Evolutionary conservation across 1,140 invertebrate genomes (phyloP).

Genomic region (Amyelois transitella): DNA sequence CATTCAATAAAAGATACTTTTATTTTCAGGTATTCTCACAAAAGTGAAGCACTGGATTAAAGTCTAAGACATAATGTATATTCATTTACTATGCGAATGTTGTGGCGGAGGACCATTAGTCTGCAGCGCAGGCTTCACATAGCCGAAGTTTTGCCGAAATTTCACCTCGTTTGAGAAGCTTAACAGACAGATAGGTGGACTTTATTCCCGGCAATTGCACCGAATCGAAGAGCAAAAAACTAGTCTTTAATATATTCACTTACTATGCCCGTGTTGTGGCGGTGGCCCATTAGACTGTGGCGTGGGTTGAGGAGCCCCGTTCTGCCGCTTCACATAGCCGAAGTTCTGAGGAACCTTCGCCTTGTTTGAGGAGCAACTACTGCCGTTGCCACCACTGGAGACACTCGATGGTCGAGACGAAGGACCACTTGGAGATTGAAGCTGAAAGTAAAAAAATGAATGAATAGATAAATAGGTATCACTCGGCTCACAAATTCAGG

Average conservation of each 20-base stretch:
- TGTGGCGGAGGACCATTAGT: too few species aligned
- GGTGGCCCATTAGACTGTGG: conserved; percentile 52
- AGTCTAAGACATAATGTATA: too few species aligned
- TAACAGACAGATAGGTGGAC: too few species aligned
- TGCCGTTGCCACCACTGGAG: conserved; percentile 61
- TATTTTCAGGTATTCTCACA: too few species aligned
- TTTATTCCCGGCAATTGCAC: conserved; percentile 65
- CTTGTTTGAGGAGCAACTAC: conserved; percentile 75
- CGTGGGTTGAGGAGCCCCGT: conserved; percentile 67
- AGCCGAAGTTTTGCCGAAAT: too few species aligned
- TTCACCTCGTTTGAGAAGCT: too few species aligned
- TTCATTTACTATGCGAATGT: too few species aligned
- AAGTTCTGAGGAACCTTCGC: conserved; percentile 84
- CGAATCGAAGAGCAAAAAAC: conserved; percentile 35
- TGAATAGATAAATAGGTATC: too few species aligned
- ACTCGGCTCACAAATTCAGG: too few species aligned
- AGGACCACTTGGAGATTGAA: conserved; percentile 62
- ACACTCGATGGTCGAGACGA: conserved; percentile 62
- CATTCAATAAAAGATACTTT: too few species aligned
- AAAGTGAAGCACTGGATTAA: too few species aligned
- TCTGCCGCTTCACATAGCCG: conserved; percentile 87
- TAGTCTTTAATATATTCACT: conserved; percentile 5
- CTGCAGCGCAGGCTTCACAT: too few species aligned
- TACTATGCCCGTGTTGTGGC: conserved; percentile 49
- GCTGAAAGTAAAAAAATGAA: conserved; percentile 24